Base-by-base conservation (phyloP, 2,888 invertebrate genomes). In the Pyrrhia umbra region DNA sequence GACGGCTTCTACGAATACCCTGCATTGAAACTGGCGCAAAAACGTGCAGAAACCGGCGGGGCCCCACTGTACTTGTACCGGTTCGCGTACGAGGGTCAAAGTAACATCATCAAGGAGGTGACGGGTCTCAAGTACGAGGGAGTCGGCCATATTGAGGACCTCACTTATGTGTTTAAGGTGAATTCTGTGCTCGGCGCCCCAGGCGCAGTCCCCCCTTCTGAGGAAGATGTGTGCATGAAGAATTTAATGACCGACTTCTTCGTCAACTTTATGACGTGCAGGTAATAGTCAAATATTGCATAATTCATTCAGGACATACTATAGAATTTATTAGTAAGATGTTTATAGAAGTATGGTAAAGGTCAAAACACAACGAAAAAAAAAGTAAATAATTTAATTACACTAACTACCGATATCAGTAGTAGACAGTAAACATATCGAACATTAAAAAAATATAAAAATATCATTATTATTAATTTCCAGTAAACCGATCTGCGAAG, bases 111-210 rank as follows among this genome's bases (percentile, higher is more conserved):
- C 50, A 95, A 95, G 77, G 85, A 93, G 37, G 82, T 81, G 0
- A 78, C 73, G 6, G 88, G 88, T 61, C 69, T 93, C 18, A 83
- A 89, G 0, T 89, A 93, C 40, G 85, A 88, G 0, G 96, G 96
- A 8, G 95, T 95, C 4, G 95, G 94, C n/a, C 96, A 96, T 67
- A 92, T 95, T 1, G 96, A 96, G 77, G 96, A 96, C 81, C 77
- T 96, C 81, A 95, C 95, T 0, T 96, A 95, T 68, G 78, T 96
- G 9, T 96, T 96, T 70, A 85, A 84, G 51, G 82, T 85, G 1
- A 92, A 91, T 74, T 87, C 89, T 1, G 74, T 88, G 55, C 61
- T 87, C 23, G 79, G 74, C 0, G 34, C 62, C 1, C 71, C 79
- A 8, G 58, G 65, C 0, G 77, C 83, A 13, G 67, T 64, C 13